phyloP scores from a whole-genome alignment of 64 coral and sea anemone genomes.

The Platygyra sinensis region DNA sequence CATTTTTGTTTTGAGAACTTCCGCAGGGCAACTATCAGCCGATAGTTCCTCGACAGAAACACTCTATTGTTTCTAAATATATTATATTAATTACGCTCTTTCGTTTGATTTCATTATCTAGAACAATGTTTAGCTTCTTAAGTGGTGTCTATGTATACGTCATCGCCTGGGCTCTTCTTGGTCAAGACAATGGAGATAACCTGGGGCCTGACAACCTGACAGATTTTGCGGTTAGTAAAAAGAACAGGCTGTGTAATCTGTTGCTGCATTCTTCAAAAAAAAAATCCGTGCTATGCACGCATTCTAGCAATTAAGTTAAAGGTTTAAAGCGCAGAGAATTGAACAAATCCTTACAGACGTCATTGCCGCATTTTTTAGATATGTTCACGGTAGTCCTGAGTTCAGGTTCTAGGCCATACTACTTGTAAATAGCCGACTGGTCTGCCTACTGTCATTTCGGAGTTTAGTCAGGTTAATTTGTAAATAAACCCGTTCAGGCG shows the following conservation, averaged over 20 bases:
- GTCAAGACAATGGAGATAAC: neutral
- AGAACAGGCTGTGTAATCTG: neutral
- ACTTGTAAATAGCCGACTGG: no score
- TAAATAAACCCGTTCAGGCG: no score
- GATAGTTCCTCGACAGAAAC: no score
- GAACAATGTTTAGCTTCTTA: neutral
- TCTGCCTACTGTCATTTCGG: no score
- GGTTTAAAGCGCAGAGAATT: neutral
- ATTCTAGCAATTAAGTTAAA: neutral
- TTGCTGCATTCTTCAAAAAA: neutral
- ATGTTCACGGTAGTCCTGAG: no score
- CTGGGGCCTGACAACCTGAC: neutral
- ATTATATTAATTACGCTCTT: neutral
- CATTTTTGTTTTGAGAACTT: no score
- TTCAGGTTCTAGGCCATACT: no score
- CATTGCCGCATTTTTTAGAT: no score
- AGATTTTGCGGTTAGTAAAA: neutral
- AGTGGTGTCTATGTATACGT: neutral
- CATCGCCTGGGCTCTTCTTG: conserved; percentile 6
- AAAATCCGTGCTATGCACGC: neutral
- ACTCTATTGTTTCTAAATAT: no score
- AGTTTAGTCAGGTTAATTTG: no score
- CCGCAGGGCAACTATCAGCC: no score
- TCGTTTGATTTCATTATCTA: neutral
- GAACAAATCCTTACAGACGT: no score